These are phyloP conservation scores for Pterocles burchelli DNA, from an alignment of 2,113 vertebrate genomes.

Conservation along the genomic window DNA sequence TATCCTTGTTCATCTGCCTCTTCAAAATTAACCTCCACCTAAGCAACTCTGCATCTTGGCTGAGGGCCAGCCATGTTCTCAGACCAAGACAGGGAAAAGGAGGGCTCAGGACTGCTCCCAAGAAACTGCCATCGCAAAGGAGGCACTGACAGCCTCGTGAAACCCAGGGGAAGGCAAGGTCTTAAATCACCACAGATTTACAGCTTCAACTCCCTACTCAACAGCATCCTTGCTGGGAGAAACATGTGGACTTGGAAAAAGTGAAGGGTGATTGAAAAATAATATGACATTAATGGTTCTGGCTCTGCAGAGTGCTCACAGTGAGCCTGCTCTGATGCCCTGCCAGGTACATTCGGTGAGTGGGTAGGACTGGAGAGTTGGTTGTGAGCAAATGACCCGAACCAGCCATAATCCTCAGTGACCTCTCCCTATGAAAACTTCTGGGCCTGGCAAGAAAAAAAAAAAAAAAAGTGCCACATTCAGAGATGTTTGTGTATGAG, in stretches of 20 bases:
- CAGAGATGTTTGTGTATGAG: not conserved
- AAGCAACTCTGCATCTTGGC: not conserved
- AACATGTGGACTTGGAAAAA: not conserved
- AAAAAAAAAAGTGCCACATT: not conserved
- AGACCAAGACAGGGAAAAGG: not conserved
- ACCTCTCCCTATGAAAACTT: fast-evolving
- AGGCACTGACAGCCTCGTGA: not conserved
- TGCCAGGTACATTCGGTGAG: not conserved
- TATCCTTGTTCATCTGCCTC: not conserved
- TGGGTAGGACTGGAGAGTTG: not conserved
- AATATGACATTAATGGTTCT: not conserved
- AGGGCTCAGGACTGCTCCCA: not conserved
- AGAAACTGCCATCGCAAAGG: not conserved
- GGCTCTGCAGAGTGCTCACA: not conserved
- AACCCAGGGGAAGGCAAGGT: not conserved
- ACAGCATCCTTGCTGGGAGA: not conserved
- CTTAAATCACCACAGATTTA: not conserved
- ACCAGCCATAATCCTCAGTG: not conserved
- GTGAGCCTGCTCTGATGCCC: not conserved
- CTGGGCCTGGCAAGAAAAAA: not conserved
- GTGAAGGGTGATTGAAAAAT: not conserved
- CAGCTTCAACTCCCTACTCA: not conserved
- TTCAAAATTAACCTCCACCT: not conserved
- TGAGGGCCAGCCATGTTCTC: not conserved
- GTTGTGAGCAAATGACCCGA: not conserved